Evolutionary conservation across 2,888 invertebrate genomes (phyloP).

Genomic region (Axea sp.): DNA sequence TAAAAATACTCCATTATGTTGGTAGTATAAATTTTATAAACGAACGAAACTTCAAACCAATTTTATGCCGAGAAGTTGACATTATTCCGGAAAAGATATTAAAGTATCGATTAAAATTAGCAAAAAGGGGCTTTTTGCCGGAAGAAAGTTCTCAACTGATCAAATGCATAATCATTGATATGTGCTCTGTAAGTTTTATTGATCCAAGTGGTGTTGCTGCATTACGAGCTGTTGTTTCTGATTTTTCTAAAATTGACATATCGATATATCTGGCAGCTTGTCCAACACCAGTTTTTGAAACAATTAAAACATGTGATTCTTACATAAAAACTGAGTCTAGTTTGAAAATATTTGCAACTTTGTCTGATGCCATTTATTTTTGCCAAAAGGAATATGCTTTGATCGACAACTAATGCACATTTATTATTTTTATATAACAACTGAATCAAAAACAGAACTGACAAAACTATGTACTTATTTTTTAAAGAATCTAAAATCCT

Average conservation of each 20-base stretch:
- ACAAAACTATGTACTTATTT: neutral
- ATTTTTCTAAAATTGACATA: conserved; percentile 81
- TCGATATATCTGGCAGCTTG: conserved; percentile 82
- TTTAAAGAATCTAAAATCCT: neutral
- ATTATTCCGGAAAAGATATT: conserved; percentile 80
- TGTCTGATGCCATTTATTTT: conserved; percentile 83
- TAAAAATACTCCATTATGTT: conserved; percentile 85
- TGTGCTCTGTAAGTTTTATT: conserved; percentile 83
- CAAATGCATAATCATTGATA: conserved; percentile 82
- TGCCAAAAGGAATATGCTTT: conserved; percentile 69
- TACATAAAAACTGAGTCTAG: conserved; percentile 75
- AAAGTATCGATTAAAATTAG: conserved; percentile 77
- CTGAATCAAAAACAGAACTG: neutral
- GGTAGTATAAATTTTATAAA: conserved; percentile 86
- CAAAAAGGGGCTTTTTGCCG: conserved; percentile 69
- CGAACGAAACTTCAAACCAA: conserved; percentile 81
- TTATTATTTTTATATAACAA: neutral
- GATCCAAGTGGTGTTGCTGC: conserved; percentile 84
- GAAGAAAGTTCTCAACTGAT: conserved; percentile 68
- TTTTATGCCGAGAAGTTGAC: conserved; percentile 80
- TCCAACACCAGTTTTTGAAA: conserved; percentile 78
- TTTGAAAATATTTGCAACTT: conserved; percentile 81
- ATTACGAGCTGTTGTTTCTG: conserved; percentile 81
- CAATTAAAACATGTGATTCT: conserved; percentile 75
- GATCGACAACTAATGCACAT: conserved; percentile 16